Percentiles rank a stretch among this genome's conserved stretches.
Conservation (phyloP, 2,113 vertebrate species). For the Apodemus sylvaticus region DNA sequence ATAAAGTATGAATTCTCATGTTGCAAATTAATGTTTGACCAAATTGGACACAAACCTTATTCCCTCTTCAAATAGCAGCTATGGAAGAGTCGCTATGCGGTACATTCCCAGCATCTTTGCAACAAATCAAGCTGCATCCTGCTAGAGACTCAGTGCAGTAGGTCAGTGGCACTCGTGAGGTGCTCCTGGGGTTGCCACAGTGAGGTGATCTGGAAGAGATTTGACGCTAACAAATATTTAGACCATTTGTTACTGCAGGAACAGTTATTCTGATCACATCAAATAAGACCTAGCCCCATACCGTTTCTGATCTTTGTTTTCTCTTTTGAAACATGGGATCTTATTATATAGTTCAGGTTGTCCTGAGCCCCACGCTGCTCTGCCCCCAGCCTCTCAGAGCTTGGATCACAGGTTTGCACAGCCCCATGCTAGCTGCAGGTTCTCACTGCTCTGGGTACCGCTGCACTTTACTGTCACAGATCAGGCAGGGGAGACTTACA, state of each 20-base stretch:
- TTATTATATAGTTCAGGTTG: background rate
- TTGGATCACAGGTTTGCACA: too few relatives aligned
- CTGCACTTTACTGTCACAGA: conserved; percentile 4
- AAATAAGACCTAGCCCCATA: background rate
- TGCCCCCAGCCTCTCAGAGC: background rate
- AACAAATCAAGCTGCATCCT: background rate
- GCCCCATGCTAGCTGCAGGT: background rate
- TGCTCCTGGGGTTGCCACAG: background rate
- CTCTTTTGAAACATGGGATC: background rate
- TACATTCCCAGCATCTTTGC: background rate
- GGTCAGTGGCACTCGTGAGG: background rate
- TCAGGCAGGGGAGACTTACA: background rate
- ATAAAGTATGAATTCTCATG: background rate
- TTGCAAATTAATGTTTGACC: background rate
- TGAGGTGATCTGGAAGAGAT: background rate
- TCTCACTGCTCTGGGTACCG: background rate
- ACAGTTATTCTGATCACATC: background rate
- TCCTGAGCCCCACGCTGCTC: background rate
- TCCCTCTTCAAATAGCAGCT: background rate
- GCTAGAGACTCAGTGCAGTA: background rate
- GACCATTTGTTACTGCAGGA: background rate
- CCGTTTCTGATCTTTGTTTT: background rate
- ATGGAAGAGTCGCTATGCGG: too few relatives aligned
- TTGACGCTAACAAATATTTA: background rate
- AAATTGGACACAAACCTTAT: background rate